phyloP scores from a whole-genome alignment of 2,113 vertebrate genomes.

The Calyptommatus sinebrachiatus region DNA sequence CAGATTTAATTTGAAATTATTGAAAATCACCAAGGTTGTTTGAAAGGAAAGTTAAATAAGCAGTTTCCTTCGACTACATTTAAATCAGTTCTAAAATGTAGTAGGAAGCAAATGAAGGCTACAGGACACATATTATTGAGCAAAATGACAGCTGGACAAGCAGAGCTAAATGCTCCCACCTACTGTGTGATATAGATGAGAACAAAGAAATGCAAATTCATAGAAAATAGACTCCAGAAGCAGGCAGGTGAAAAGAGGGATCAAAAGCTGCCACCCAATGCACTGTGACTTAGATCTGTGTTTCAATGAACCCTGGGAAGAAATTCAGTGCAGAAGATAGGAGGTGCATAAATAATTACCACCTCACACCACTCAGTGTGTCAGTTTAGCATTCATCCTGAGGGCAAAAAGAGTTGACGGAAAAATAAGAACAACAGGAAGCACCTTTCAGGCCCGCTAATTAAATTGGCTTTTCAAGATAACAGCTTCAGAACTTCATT shows the following conservation, averaged over 20 bases:
- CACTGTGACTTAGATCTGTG: not conserved
- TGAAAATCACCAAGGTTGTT: conserved; percentile 46
- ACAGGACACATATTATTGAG: conserved; percentile 26
- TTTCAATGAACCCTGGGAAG: not conserved
- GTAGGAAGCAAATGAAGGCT: conserved; percentile 51
- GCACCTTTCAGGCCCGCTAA: not conserved
- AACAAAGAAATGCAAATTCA: conserved; percentile 30
- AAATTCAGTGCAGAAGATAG: not conserved
- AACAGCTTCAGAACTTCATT: not conserved
- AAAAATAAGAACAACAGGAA: not conserved
- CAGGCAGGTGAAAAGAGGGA: conserved; percentile 9
- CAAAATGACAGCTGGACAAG: conserved; percentile 34
- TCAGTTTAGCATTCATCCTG: not conserved
- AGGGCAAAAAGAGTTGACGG: not conserved
- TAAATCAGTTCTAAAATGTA: conserved; percentile 45
- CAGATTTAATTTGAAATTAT: conserved; percentile 62
- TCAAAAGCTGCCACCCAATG: not conserved
- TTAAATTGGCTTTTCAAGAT: not conserved
- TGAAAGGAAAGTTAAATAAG: conserved; percentile 37
- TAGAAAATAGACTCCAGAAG: not conserved
- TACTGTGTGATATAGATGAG: conserved; percentile 27
- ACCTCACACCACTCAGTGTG: not conserved
- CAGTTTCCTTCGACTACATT: conserved; percentile 42
- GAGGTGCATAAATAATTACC: not conserved
- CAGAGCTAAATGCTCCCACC: conserved; percentile 18